Conservation (phyloP, 2,888 invertebrate genomes). For the Ennomos fuscantarius region DNA sequence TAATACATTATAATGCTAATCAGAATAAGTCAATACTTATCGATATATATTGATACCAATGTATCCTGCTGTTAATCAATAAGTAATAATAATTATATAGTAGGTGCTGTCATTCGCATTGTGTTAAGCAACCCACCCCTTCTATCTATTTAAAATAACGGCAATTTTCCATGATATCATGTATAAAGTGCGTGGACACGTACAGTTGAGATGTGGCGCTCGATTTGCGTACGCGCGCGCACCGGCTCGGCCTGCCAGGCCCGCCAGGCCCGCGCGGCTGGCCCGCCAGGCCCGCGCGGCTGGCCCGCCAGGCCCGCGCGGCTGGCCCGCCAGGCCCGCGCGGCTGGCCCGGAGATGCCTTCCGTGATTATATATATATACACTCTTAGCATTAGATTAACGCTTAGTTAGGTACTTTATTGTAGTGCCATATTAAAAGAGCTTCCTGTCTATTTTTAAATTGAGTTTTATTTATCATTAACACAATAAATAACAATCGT, state of each 20-base stretch:
- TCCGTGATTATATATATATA: slow-evolving; percentile 3
- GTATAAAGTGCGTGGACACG: too few relatives aligned
- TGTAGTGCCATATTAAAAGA: slow-evolving; percentile 85
- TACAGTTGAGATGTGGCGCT: too few relatives aligned
- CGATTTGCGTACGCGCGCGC: too few relatives aligned
- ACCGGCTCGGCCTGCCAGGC: too few relatives aligned
- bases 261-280: too few relatives aligned
- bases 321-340: too few relatives aligned
- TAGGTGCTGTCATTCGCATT: slow-evolving; percentile 7
- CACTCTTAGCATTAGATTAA: slow-evolving; percentile 32
- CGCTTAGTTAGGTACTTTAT: slow-evolving; percentile 58
- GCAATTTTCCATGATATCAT: too few relatives aligned
- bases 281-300: too few relatives aligned
- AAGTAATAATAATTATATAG: slow-evolving; percentile 1
- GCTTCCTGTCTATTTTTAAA: slow-evolving; percentile 80
- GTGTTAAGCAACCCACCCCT: neutral
- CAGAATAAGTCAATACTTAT: too few relatives aligned
- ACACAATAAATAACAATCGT: neutral
- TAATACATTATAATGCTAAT: neutral
- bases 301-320: too few relatives aligned
- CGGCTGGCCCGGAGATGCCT: slow-evolving; percentile 8
- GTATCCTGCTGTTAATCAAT: neutral
- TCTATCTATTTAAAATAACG: neutral
- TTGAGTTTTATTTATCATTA: slow-evolving; percentile 47
- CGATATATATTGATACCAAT: too few relatives aligned